phyloP scores from a whole-genome alignment of 2,888 invertebrate species.

The Drosophila hawaiiensis region DNA sequence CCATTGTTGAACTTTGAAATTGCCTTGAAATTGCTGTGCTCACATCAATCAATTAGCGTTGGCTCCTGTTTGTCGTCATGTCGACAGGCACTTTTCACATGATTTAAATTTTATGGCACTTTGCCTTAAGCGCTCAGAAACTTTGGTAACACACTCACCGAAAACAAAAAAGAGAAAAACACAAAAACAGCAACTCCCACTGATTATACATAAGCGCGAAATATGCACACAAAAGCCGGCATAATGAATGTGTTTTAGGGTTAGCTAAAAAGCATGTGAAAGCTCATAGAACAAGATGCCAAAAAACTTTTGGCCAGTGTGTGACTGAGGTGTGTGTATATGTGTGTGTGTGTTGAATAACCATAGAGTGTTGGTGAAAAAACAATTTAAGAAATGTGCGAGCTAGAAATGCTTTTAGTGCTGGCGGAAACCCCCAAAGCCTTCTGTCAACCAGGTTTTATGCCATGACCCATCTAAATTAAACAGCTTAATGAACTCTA shows the following conservation, averaged over 20 bases:
- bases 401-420: constrained; percentile 56
- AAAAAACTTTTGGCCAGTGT: constrained; percentile 20
- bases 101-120: constrained; percentile 60
- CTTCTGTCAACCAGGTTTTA: constrained; percentile 41
- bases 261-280: constrained; percentile 43
- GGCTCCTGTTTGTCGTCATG: constrained; percentile 46
- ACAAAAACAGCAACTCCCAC: constrained; percentile 16
- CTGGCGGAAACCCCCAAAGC: not conserved
- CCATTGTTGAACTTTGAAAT: constrained; percentile 77
- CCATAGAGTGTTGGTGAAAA: constrained; percentile 61
- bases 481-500: constrained; percentile 56
- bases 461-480: constrained; percentile 32
- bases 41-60: constrained; percentile 77
- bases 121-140: constrained; percentile 47
- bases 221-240: constrained; percentile 57
- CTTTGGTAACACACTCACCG: constrained; percentile 14
- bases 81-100: constrained; percentile 57
- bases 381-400: constrained; percentile 71
- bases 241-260: constrained; percentile 78
- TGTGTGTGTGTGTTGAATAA: constrained; percentile 1
- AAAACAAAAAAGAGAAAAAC: not conserved
- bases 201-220: constrained; percentile 71
- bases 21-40: constrained; percentile 77
- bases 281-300: constrained; percentile 34
- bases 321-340: not conserved